These are phyloP conservation scores for Tanypteryx hageni DNA, from an alignment of 2,888 invertebrate species.

Conservation along the genomic window DNA sequence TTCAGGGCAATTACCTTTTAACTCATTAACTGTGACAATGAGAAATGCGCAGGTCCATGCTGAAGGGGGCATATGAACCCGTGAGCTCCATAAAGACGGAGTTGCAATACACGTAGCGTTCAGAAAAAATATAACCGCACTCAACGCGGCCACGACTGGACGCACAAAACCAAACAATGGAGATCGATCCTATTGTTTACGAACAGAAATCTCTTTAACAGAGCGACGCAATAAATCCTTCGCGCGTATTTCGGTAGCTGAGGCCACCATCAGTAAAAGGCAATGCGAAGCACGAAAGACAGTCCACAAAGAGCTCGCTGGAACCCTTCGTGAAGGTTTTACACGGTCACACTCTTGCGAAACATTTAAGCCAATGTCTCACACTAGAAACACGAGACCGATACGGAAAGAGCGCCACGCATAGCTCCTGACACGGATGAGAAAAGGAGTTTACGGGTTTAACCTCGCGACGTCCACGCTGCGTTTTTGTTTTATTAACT, in stretches of 20 bases:
- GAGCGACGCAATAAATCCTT: neutral
- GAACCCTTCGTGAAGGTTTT: neutral
- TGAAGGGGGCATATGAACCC: no score
- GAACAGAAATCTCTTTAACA: neutral
- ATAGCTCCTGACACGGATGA: neutral
- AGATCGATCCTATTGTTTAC: conserved; percentile 14
- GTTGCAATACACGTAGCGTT: no score
- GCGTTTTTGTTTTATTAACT: neutral
- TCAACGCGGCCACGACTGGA: neutral
- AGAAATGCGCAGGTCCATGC: no score
- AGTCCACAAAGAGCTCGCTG: no score
- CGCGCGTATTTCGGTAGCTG: neutral
- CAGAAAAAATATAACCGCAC: no score
- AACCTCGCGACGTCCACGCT: neutral
- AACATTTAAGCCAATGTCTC: conserved; percentile 9
- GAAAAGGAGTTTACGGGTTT: neutral
- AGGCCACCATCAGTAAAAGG: neutral
- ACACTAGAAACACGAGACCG: neutral
- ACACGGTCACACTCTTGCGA: conserved; percentile 10
- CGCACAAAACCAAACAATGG: neutral
- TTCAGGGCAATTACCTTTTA: no score
- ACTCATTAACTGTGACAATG: no score
- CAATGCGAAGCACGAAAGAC: neutral
- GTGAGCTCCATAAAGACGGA: no score
- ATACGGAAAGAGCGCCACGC: neutral